Conservation (phyloP, 2,888 invertebrate genomes). For the Drosophila nr. medialis region DNA sequence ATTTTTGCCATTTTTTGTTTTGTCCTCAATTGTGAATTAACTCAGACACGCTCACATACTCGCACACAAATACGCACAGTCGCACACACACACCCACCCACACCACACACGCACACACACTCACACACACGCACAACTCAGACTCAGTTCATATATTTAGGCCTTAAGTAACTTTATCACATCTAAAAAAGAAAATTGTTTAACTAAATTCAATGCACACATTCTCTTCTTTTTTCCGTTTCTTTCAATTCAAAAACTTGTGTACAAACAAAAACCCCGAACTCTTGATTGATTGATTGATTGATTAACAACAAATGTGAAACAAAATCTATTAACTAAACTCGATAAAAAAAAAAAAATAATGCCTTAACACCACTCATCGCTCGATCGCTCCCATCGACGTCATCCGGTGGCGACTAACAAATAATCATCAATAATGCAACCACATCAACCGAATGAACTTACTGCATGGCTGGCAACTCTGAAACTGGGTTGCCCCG, state of each 20-base stretch:
- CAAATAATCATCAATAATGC: slow-evolving; percentile 25
- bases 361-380: slow-evolving; percentile 52
- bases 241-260: slow-evolving; percentile 64
- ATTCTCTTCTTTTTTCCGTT: slow-evolving; percentile 77
- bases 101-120: slow-evolving; percentile 17
- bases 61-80: slow-evolving; percentile 28
- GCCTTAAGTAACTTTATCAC: slow-evolving; percentile 45
- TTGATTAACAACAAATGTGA: slow-evolving; percentile 52
- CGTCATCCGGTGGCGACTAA: slow-evolving; percentile 46
- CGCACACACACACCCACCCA: slow-evolving; percentile 8
- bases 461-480: slow-evolving; percentile 53
- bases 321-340: slow-evolving; percentile 46
- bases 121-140: slow-evolving; percentile 42
- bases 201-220: slow-evolving; percentile 79
- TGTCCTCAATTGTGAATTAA: slow-evolving; percentile 22
- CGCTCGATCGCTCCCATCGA: slow-evolving; percentile 50
- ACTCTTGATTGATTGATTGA: slow-evolving; percentile 45
- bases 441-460: slow-evolving; percentile 37
- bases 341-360: slow-evolving; percentile 23
- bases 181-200: slow-evolving; percentile 60
- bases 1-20: neutral
- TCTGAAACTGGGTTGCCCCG: slow-evolving; percentile 29
- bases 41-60: slow-evolving; percentile 12
- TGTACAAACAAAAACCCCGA: slow-evolving; percentile 46
- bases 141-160: slow-evolving; percentile 33